These are phyloP conservation scores for Acleris laterana DNA, from an alignment of 2,888 invertebrate species.

Conservation along the genomic window DNA sequence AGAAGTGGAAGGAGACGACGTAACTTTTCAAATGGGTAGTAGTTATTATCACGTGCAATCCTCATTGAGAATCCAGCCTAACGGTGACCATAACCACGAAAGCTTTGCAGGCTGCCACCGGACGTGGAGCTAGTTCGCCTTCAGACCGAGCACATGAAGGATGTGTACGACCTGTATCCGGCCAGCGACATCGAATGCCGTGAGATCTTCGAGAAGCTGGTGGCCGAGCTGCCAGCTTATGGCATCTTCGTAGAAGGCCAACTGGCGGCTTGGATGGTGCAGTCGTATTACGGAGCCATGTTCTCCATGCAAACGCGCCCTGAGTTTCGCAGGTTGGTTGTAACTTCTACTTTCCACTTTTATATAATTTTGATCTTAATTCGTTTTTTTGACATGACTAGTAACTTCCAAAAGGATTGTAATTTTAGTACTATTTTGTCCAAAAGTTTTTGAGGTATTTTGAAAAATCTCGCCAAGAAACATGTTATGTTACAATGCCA, in stretches of 20 bases:
- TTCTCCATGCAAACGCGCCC: constrained; percentile 95
- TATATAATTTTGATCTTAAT: too few relatives aligned
- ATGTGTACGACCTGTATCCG: constrained; percentile 93
- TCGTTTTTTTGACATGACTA: too few relatives aligned
- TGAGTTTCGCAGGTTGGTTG: constrained; percentile 84
- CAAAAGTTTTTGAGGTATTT: too few relatives aligned
- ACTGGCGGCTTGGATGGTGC: constrained; percentile 95
- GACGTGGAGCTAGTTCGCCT: constrained; percentile 91
- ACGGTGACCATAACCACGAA: neutral
- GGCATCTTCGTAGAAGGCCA: constrained; percentile 91
- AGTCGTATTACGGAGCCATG: constrained; percentile 96
- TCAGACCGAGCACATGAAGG: constrained; percentile 90
- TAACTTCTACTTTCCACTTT: too few relatives aligned
- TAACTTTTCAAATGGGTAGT: too few relatives aligned
- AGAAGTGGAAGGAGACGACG: too few relatives aligned
- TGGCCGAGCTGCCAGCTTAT: constrained; percentile 90
- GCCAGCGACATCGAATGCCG: constrained; percentile 95
- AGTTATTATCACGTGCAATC: too few relatives aligned
- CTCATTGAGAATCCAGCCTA: too few relatives aligned
- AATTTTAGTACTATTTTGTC: too few relatives aligned
- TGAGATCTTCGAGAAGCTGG: constrained; percentile 91
- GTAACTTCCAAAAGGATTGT: too few relatives aligned
- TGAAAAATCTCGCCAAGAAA: too few relatives aligned
- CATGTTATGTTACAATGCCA: too few relatives aligned
- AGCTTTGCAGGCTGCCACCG: constrained; percentile 79